Conservation (phyloP, 1,140 invertebrate species). For the Ceratoteleas bidentatus region DNA sequence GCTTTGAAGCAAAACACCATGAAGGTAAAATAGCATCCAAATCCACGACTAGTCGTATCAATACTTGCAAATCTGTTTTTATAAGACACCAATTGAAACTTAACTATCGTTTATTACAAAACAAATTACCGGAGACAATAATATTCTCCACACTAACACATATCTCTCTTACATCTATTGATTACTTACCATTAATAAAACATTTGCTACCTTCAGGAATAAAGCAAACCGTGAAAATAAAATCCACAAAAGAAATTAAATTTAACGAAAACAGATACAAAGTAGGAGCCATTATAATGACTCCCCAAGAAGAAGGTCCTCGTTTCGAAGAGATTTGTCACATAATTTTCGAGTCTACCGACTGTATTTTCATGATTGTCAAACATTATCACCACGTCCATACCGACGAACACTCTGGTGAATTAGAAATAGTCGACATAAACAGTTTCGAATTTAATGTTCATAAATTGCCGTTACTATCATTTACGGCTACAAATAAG, state of each 20-base stretch:
- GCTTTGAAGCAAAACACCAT: constrained; percentile 60
- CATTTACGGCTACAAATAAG: background rate
- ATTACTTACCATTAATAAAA: background rate
- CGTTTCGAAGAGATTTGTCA: background rate
- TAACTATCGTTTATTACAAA: constrained; percentile 46
- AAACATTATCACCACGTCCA: background rate
- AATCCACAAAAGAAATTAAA: background rate
- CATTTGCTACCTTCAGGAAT: background rate
- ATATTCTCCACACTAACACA: background rate
- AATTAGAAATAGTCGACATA: background rate
- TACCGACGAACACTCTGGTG: background rate
- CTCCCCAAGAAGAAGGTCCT: background rate
- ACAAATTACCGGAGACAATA: constrained; percentile 13
- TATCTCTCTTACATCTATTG: no score
- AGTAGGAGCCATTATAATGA: background rate
- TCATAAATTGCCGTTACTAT: background rate
- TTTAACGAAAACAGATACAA: background rate
- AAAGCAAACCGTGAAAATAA: background rate
- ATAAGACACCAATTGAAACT: constrained; percentile 62
- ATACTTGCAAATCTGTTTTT: constrained; percentile 46
- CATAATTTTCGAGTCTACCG: background rate
- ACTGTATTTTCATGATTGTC: background rate
- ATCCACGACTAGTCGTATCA: constrained; percentile 44
- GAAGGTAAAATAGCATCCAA: constrained; percentile 45
- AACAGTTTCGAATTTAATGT: background rate